Conservation (phyloP, 2,113 vertebrate species). For the Pelvicachromis taeniatus region DNA sequence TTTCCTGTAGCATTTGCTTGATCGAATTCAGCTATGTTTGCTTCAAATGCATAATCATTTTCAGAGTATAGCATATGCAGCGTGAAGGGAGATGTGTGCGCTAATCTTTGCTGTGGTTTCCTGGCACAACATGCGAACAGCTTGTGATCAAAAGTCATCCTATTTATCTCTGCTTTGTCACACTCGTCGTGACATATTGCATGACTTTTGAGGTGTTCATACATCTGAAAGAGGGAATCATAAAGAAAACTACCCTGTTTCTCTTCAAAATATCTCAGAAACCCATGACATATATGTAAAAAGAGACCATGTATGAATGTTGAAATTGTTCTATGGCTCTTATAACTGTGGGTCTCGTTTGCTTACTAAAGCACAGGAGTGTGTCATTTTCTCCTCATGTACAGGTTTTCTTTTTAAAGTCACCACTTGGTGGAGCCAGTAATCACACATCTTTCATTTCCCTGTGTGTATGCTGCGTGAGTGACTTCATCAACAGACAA, state of each 20-base stretch:
- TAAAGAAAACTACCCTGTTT: background rate
- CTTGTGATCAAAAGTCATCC: background rate
- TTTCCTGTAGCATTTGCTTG: background rate
- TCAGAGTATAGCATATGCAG: background rate
- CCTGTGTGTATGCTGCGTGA: background rate
- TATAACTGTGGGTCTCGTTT: background rate
- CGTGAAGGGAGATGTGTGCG: background rate
- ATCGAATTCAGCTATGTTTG: background rate
- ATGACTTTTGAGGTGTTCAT: background rate
- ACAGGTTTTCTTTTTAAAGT: background rate
- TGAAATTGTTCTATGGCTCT: background rate
- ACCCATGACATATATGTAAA: background rate
- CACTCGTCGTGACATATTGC: background rate
- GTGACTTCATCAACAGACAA: background rate
- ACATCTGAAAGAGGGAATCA: background rate
- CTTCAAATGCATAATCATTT: background rate
- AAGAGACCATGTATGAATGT: background rate
- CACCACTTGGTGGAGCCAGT: slow-evolving; percentile 59
- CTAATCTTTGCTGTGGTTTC: background rate
- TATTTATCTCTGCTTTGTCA: background rate
- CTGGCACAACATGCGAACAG: background rate
- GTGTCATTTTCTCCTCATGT: background rate
- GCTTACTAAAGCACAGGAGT: background rate
- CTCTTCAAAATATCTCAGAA: background rate
- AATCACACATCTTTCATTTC: slow-evolving; percentile 15